These are phyloP conservation scores for Mobula hypostoma DNA, from an alignment of 2,113 vertebrate species.

Conservation along the genomic window DNA sequence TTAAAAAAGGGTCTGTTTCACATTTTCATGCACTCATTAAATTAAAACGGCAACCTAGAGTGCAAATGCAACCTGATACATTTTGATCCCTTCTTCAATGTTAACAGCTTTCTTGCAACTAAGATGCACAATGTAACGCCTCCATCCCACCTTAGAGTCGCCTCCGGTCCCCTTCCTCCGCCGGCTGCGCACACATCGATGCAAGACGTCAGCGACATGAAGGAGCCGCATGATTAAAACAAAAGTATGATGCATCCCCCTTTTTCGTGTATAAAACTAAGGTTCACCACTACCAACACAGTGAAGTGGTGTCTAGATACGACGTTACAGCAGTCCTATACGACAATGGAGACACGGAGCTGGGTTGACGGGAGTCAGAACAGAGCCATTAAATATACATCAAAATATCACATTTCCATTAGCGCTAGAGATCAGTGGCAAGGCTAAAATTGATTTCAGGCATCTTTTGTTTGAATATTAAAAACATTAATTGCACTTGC, in stretches of 20 bases:
- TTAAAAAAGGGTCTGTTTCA: no score
- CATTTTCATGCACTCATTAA: no score
- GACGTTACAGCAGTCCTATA: neutral
- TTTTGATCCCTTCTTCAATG: neutral
- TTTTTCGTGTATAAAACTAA: neutral
- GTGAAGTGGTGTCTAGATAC: neutral
- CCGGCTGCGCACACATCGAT: neutral
- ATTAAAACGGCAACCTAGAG: no score
- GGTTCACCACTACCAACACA: neutral
- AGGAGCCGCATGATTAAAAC: constrained; percentile 20
- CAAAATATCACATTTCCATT: constrained; percentile 32
- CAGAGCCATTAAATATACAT: constrained; percentile 26
- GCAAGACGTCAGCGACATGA: neutral
- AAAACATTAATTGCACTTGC: neutral
- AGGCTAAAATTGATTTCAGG: constrained; percentile 17
- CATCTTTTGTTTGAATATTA: neutral
- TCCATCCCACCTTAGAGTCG: neutral
- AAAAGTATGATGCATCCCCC: neutral
- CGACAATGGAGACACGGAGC: neutral
- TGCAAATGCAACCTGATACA: neutral
- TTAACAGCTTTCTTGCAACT: neutral
- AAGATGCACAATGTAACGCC: neutral
- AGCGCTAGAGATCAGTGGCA: neutral
- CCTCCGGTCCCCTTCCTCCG: neutral
- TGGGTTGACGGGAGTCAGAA: neutral